A percentile compares a stretch with the other conserved stretches of the same genome.
phyloP scores from a whole-genome alignment of 2,797 vertebrate genomes.

The Selene dorsalis region DNA sequence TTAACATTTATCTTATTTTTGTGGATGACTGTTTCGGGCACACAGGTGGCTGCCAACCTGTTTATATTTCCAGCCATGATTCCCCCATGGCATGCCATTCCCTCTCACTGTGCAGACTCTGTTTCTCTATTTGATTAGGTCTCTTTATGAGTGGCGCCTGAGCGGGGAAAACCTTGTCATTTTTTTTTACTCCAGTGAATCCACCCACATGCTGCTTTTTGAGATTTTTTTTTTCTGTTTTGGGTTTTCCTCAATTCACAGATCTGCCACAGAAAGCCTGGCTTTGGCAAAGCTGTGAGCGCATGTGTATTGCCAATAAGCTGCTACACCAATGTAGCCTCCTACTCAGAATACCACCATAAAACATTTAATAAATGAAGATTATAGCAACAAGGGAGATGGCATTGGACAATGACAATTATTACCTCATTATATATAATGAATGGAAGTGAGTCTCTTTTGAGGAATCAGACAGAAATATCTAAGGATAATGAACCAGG shows the following conservation, averaged over 20 bases:
- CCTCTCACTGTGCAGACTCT: conserved; percentile 32
- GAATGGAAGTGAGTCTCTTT: neutral
- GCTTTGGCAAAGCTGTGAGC: conserved; percentile 66
- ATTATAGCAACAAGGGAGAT: conserved; percentile 35
- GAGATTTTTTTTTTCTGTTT: conserved; percentile 44
- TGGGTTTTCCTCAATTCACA: conserved; percentile 70
- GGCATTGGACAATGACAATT: conserved; percentile 19
- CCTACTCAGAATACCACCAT: conserved; percentile 64
- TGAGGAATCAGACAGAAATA: neutral
- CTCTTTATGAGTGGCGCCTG: conserved; percentile 61
- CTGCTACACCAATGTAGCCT: conserved; percentile 54
- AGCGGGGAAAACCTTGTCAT: conserved; percentile 70
- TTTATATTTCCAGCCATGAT: conserved; percentile 22
- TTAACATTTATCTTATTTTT: conserved; percentile 9
- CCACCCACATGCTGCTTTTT: conserved; percentile 71
- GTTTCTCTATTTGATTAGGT: conserved; percentile 59
- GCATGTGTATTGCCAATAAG: conserved; percentile 59
- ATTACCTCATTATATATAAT: conserved; percentile 23
- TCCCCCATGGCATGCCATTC: conserved; percentile 5
- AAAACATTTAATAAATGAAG: conserved; percentile 57
- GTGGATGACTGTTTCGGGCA: conserved; percentile 18
- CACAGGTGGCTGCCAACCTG: neutral
- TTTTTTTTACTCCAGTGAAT: conserved; percentile 70
- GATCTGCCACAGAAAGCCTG: conserved; percentile 56
- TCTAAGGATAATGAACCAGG: neutral